Percentiles rank a stretch among this genome's conserved stretches.
Conservation (phyloP, 1,140 invertebrate species). For the Plodia interpunctella region DNA sequence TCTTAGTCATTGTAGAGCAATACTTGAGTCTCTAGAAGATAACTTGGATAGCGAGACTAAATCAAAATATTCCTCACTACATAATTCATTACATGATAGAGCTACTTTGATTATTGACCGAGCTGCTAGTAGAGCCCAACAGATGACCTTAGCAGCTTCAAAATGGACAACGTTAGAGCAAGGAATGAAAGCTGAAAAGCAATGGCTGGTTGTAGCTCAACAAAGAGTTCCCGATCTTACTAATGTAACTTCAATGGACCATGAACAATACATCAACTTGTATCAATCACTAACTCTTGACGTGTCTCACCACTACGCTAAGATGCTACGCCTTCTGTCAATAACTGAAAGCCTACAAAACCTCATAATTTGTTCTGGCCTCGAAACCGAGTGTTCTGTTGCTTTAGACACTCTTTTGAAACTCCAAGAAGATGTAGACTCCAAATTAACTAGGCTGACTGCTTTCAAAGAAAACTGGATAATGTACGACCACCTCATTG, state of each 20-base stretch:
- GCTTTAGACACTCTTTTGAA: slow-evolving; percentile 83
- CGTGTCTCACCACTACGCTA: slow-evolving; percentile 86
- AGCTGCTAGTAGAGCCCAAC: slow-evolving; percentile 86
- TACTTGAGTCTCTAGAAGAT: slow-evolving; percentile 89
- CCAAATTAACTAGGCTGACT: slow-evolving; percentile 81
- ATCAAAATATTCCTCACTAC: slow-evolving; percentile 83
- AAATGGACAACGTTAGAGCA: slow-evolving; percentile 89
- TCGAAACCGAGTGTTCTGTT: slow-evolving; percentile 83
- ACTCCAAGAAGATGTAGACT: slow-evolving; percentile 85
- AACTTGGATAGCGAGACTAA: slow-evolving; percentile 89
- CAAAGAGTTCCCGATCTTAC: slow-evolving; percentile 88
- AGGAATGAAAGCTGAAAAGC: slow-evolving; percentile 87
- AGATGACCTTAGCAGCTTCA: slow-evolving; percentile 89
- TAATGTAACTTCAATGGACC: slow-evolving; percentile 87
- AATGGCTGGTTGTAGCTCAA: slow-evolving; percentile 88
- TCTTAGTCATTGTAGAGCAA: slow-evolving; percentile 88
- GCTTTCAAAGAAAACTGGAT: slow-evolving; percentile 87
- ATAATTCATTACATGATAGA: slow-evolving; percentile 84
- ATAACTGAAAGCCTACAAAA: slow-evolving; percentile 86
- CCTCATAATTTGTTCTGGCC: slow-evolving; percentile 83
- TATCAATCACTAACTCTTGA: slow-evolving; percentile 88
- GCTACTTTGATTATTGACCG: slow-evolving; percentile 86
- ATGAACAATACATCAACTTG: slow-evolving; percentile 89
- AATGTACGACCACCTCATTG: slow-evolving; percentile 83
- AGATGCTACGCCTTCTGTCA: slow-evolving; percentile 83